Conservation (phyloP, 2,113 vertebrate genomes). For the Plestiodon gilberti region DNA sequence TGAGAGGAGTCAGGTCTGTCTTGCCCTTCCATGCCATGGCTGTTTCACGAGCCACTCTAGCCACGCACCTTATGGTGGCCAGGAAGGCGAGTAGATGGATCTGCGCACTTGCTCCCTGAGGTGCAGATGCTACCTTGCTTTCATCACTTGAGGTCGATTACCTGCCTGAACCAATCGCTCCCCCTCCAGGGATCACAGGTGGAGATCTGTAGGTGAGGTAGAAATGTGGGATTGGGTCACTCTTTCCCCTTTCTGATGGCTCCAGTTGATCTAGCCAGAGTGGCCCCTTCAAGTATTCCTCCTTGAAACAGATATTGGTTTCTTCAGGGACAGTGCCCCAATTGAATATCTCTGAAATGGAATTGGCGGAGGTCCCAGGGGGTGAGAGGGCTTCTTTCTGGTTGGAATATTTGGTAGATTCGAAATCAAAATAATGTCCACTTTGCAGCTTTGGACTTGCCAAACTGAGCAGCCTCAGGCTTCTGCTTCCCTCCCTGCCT, state of each 20-base stretch:
- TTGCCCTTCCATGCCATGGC: background rate
- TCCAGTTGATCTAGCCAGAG: background rate
- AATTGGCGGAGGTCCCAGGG: background rate
- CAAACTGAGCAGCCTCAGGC: background rate
- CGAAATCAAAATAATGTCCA: background rate
- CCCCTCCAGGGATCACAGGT: background rate
- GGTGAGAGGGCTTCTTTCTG: background rate
- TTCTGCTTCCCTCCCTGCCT: background rate
- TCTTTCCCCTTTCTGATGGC: background rate
- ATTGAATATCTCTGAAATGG: background rate
- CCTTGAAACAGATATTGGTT: background rate
- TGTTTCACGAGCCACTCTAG: background rate
- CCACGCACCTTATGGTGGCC: background rate
- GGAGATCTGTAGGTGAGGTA: background rate
- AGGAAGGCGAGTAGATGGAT: background rate
- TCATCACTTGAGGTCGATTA: background rate
- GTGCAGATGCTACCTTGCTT: background rate
- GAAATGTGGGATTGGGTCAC: background rate
- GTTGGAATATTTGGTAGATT: background rate
- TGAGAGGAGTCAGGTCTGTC: background rate
- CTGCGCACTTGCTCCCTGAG: background rate
- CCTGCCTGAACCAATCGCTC: background rate
- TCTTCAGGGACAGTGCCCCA: background rate
- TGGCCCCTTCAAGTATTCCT: background rate
- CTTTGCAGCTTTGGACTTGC: too few relatives aligned